Conservation (phyloP, 2,113 vertebrate genomes). For the Halichoeres trimaculatus region DNA sequence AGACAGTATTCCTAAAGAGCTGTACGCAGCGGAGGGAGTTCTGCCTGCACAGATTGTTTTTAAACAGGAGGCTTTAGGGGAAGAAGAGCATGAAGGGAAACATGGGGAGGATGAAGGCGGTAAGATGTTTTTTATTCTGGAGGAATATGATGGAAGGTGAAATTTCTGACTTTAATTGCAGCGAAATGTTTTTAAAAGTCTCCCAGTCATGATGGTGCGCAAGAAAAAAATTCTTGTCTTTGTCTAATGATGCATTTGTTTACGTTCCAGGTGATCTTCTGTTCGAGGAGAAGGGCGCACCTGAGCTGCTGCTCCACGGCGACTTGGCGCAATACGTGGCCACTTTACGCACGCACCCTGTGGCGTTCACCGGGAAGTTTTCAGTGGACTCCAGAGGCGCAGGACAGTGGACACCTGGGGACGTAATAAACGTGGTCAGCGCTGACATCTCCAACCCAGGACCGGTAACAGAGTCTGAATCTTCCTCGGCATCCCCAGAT, state of each 20-base stretch:
- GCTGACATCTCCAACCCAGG: conserved; percentile 86
- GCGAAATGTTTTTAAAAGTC: neutral
- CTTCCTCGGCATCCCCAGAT: conserved; percentile 79
- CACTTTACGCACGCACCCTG: conserved; percentile 84
- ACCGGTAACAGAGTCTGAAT: conserved; percentile 75
- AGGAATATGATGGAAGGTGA: neutral
- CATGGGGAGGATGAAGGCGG: conserved; percentile 30
- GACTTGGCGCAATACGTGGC: conserved; percentile 80
- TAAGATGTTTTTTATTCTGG: conserved; percentile 31
- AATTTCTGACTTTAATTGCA: neutral
- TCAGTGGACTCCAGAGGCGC: conserved; percentile 89
- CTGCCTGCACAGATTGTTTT: conserved; percentile 77
- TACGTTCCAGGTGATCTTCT: conserved; percentile 41
- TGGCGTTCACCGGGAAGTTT: conserved; percentile 91
- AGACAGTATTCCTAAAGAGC: conserved; percentile 82
- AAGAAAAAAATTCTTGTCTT: accelerated
- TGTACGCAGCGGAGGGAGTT: conserved; percentile 82
- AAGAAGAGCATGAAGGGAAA: conserved; percentile 13
- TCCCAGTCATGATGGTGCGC: neutral
- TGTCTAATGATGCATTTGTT: neutral
- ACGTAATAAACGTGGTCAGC: conserved; percentile 89
- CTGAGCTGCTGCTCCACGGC: conserved; percentile 44
- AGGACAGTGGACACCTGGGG: conserved; percentile 86
- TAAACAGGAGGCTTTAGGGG: conserved; percentile 81
- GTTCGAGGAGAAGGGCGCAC: conserved; percentile 59